Base-by-base conservation (phyloP, 2,113 vertebrate genomes). In the Notothenia rossii region DNA sequence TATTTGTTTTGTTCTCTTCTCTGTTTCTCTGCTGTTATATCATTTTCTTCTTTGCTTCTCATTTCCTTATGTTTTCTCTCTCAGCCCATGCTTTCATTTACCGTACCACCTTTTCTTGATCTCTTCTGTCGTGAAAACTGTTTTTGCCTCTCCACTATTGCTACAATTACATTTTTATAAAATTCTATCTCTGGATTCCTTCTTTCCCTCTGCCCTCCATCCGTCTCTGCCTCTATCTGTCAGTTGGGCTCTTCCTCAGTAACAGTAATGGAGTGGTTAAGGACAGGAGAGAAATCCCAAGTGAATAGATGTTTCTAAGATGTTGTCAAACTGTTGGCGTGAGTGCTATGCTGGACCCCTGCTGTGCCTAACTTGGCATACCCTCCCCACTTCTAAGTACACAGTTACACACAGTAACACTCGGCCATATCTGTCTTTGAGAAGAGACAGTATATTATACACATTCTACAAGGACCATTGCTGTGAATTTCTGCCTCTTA, bases 261-360 rank as follows among this genome's bases (percentile, higher is more conserved):
- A 68, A 43, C 79, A 60, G 66, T 76, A 89, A 84, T 84, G 73
- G 83, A 69, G 80, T 71, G 86, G 79, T 86, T 85, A 50, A 83
- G 74, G 80, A 90, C 75, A 79, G 69, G 66, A 83, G 50, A 76
- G 45, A 86, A 87, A 83, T 89, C 89, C 82, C 75, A 78, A 84
- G 77, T 78, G 87, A 86, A 76, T 75, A 70, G 83, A 81, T 79
- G 75, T 88, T 89, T 85, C 70, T 77, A 77, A 89, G 87, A 91
- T 89, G 88, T 86, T 92, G 90, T 91, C 90, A 90, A 87, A 89
- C 77, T 90, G 75, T 80, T 87, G 81, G 82, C 67, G 67, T 73
- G 89, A 87, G 86, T 77, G 81, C 75, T 72, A 45, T 78, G 54
- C 46, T 17, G 79, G 81, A 46, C 81, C 53, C 91, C 84, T 51